Percentiles rank a stretch among this genome's conserved stretches.
Conservation (phyloP, 2,797 vertebrate genomes). For the Rhabdophis nuchalis region DNA sequence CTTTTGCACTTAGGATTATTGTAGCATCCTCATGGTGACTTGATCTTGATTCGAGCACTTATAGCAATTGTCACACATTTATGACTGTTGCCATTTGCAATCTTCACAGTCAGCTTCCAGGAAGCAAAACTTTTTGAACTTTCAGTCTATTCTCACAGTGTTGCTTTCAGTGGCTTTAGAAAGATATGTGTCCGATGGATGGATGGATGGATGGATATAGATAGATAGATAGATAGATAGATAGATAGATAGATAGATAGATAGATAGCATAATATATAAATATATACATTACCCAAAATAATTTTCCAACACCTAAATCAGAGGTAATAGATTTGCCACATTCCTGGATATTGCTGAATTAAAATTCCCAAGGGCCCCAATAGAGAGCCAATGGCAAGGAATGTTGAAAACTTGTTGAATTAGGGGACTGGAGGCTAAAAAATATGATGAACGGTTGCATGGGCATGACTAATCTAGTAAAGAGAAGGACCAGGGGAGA, state of each 20-base stretch:
- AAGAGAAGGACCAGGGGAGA: no score
- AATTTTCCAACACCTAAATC: not conserved
- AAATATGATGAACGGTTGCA: no score
- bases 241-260: not conserved
- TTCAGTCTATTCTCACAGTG: not conserved
- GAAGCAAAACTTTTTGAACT: not conserved
- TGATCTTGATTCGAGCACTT: not conserved
- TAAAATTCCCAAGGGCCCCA: not conserved
- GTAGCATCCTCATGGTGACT: not conserved
- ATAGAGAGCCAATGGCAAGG: not conserved
- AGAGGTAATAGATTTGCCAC: not conserved
- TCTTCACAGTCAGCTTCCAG: not conserved
- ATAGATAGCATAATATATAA: not conserved
- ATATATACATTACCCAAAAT: not conserved
- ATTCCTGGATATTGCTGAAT: not conserved
- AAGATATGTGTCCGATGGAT: not conserved
- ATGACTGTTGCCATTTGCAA: not conserved
- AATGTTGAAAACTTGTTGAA: not conserved
- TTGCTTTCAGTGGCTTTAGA: not conserved
- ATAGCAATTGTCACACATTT: not conserved
- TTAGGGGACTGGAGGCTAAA: not conserved
- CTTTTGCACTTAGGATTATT: not conserved
- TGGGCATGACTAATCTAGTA: no score
- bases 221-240: not conserved
- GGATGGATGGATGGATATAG: not conserved